A percentile compares a stretch with the other conserved stretches of the same genome.
Conservation (phyloP, 2,888 invertebrate species). For the Sphecodes monilicornis region DNA sequence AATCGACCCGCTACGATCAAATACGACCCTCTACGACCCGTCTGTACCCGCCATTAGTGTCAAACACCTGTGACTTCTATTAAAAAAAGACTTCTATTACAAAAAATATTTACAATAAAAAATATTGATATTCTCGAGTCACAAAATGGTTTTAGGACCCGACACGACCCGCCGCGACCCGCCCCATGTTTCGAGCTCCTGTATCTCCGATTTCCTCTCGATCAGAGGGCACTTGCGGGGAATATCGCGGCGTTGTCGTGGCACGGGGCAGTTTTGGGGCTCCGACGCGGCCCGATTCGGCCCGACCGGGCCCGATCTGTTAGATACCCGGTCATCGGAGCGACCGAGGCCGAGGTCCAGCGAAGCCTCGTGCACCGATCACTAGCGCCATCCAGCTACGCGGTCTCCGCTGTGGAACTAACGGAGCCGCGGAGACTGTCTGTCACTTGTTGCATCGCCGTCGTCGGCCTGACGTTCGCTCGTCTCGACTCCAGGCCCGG, state of each 20-base stretch:
- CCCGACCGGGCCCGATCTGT: not conserved
- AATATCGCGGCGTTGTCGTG: not conserved
- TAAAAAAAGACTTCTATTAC: no score
- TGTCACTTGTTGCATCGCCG: slow-evolving; percentile 81
- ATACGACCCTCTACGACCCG: not conserved
- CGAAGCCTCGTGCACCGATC: slow-evolving; percentile 24
- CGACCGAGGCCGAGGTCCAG: not conserved
- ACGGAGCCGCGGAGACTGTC: slow-evolving; percentile 43
- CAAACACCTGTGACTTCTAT: no score
- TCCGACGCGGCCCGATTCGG: not conserved
- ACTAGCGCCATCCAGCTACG: slow-evolving; percentile 54
- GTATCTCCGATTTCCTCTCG: not conserved
- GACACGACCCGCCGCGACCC: not conserved
- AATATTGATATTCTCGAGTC: no score
- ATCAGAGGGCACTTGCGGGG: not conserved
- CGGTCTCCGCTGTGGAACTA: slow-evolving; percentile 46
- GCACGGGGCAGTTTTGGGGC: not conserved
- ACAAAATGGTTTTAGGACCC: no score
- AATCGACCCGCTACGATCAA: no score
- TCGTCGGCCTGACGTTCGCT: slow-evolving; percentile 70
- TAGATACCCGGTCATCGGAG: not conserved
- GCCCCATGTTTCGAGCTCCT: not conserved
- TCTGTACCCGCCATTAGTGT: no score
- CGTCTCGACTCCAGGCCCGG: slow-evolving; percentile 56
- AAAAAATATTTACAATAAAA: no score